Conservation (phyloP, 2,888 invertebrate genomes). For the Orthosia cruda region DNA sequence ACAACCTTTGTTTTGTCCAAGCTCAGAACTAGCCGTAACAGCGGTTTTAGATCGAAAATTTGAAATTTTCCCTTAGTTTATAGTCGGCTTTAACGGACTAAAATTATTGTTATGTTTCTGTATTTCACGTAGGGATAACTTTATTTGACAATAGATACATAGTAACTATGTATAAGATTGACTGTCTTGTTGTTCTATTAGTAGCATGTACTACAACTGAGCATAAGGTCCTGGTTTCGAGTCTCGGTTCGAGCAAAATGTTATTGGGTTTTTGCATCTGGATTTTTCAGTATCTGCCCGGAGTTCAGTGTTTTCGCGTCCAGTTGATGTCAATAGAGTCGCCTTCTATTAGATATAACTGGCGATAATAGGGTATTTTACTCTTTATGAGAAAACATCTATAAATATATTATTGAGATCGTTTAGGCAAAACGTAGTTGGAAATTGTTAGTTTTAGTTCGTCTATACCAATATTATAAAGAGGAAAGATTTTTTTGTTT, state of each 20-base stretch:
- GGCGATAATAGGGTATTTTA: too few species aligned
- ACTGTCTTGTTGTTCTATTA: neutral
- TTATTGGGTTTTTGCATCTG: neutral
- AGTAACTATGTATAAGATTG: neutral
- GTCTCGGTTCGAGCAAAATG: neutral
- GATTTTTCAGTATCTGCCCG: neutral
- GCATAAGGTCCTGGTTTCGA: neutral
- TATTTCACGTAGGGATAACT: neutral
- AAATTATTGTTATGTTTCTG: constrained; percentile 29
- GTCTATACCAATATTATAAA: too few species aligned
- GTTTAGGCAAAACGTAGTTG: too few species aligned
- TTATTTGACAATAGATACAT: too few species aligned
- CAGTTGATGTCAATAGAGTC: too few species aligned
- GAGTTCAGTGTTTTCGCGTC: neutral
- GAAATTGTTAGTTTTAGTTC: too few species aligned
- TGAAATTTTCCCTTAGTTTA: constrained; percentile 18
- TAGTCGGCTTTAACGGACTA: neutral
- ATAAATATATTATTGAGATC: too few species aligned
- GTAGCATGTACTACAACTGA: neutral
- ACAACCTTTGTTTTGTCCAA: constrained; percentile 56
- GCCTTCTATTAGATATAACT: too few species aligned
- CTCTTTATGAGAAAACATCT: too few species aligned
- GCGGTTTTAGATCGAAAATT: constrained; percentile 14
- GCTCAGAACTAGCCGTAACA: constrained; percentile 21
- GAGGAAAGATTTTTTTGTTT: too few species aligned